Percentiles rank a stretch among this genome's conserved stretches.
Conservation (phyloP, 64 coral and sea anemone genomes). For the Astreopora myriophthalma region DNA sequence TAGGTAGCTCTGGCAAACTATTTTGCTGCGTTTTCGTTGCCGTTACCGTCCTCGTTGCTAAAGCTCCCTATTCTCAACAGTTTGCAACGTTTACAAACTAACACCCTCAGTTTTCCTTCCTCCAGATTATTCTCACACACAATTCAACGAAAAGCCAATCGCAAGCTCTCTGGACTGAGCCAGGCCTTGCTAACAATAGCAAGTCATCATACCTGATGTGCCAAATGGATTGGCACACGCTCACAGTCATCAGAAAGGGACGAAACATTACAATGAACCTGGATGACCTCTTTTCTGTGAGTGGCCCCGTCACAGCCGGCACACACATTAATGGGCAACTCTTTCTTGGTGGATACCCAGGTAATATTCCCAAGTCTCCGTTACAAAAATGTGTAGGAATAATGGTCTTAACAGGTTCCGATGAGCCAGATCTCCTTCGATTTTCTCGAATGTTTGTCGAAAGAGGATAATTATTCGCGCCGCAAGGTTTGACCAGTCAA, state of each 20-base stretch:
- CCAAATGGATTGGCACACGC: slow-evolving; percentile 63
- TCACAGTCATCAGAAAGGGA: slow-evolving; percentile 7
- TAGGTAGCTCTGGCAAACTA: no score
- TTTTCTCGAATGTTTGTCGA: no score
- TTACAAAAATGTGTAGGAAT: neutral
- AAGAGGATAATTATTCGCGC: no score
- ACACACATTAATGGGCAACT: neutral
- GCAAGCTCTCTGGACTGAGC: slow-evolving; percentile 46
- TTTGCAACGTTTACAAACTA: neutral
- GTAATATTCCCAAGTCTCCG: neutral
- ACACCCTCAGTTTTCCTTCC: neutral
- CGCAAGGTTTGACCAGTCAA: no score
- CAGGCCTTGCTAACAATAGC: slow-evolving; percentile 20
- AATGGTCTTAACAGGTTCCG: neutral
- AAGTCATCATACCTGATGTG: slow-evolving; percentile 63
- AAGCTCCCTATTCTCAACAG: no score
- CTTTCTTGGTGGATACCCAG: slow-evolving; percentile 64
- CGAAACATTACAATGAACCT: slow-evolving; percentile 1
- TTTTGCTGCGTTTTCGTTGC: no score
- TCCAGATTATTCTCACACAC: slow-evolving; percentile 43
- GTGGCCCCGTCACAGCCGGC: neutral
- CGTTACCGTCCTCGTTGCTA: no score
- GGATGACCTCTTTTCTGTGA: neutral
- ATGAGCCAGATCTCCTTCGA: no score
- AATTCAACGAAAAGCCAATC: neutral